These are phyloP conservation scores for Baryphthengus martii DNA, from an alignment of 2,113 vertebrate genomes.

Conservation along the genomic window DNA sequence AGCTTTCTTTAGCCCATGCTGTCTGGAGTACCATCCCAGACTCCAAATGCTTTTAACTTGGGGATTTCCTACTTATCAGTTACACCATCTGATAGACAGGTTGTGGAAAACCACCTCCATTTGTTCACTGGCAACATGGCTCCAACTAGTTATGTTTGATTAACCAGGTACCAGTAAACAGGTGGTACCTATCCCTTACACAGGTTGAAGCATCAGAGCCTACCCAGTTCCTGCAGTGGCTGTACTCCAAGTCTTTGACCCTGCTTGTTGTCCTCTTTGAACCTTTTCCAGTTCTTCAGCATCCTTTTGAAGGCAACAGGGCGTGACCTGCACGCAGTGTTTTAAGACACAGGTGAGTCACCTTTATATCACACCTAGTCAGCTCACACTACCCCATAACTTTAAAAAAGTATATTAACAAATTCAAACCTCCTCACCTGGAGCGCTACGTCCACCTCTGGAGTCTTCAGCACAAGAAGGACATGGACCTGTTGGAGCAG, in stretches of 20 bases:
- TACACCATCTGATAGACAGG: not conserved
- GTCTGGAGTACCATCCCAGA: not conserved
- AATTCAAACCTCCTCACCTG: too few species aligned
- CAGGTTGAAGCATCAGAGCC: not conserved
- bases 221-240: not conserved
- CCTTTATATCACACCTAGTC: not conserved
- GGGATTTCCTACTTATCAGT: not conserved
- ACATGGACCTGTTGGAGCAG: too few species aligned
- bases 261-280: not conserved
- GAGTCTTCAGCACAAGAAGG: too few species aligned
- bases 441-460: too few species aligned
- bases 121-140: not conserved
- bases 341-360: not conserved
- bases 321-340: accelerated
- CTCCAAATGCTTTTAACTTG: not conserved
- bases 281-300: not conserved
- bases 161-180: not conserved
- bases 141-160: not conserved
- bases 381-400: not conserved
- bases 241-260: not conserved
- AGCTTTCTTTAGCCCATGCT: not conserved
- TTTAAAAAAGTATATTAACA: not conserved
- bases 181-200: not conserved
- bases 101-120: not conserved
- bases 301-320: not conserved